A percentile compares a stretch with the other conserved stretches of the same genome.
Conservation (phyloP, 2,888 invertebrate genomes). For the Cephus rjabovi region DNA sequence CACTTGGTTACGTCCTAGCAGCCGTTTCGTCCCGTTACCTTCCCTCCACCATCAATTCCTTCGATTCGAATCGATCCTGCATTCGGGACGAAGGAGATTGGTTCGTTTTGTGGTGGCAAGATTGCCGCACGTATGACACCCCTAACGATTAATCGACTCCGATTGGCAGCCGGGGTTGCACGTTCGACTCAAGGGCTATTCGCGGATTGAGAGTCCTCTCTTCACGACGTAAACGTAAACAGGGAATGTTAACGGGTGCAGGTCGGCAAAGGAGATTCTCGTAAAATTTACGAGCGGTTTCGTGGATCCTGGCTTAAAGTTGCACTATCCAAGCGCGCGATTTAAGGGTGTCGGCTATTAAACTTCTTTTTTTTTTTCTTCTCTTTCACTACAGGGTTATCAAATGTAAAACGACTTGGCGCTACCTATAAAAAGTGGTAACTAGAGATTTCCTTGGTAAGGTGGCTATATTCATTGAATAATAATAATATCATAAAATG, state of each 20-base stretch:
- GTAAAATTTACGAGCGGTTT: constrained; percentile 41
- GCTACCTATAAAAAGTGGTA: background rate
- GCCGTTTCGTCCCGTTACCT: background rate
- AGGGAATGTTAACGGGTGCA: constrained; percentile 16
- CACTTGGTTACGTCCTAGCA: background rate
- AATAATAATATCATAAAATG: background rate
- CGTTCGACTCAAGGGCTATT: background rate
- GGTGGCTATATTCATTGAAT: background rate
- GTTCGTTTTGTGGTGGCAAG: background rate
- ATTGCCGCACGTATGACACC: background rate
- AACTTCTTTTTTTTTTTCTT: background rate
- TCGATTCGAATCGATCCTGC: background rate
- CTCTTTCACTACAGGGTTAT: background rate
- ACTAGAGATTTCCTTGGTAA: background rate
- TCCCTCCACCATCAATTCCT: background rate
- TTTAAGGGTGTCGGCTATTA: background rate
- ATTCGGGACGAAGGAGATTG: background rate
- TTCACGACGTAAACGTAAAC: constrained; percentile 11
- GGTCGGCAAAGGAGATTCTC: constrained; percentile 20
- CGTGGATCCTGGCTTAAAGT: constrained; percentile 31
- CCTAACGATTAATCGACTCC: background rate
- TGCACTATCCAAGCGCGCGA: constrained; percentile 24
- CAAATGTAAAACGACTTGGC: background rate
- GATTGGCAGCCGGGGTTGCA: background rate
- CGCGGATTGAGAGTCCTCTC: background rate